A percentile compares a stretch with the other conserved stretches of the same genome.
These are phyloP conservation scores for Rhamphomyia laevipes DNA, from an alignment of 2,888 invertebrate genomes.

Conservation along the genomic window DNA sequence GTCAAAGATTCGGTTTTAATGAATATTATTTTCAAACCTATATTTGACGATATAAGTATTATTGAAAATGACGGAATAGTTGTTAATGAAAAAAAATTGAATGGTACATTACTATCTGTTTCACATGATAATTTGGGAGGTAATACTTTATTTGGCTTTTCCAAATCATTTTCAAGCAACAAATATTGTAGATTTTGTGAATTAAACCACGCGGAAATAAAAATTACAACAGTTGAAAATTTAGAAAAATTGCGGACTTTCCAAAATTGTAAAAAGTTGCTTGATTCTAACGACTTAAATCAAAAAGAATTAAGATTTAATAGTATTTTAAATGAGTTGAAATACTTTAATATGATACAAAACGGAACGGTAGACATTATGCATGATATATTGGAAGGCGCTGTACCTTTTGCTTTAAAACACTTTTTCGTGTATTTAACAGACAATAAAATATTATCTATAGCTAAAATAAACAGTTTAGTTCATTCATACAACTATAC, in stretches of 20 bases:
- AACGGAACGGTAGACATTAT: constrained; percentile 1
- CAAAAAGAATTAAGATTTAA: not conserved
- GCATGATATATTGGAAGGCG: constrained; percentile 6
- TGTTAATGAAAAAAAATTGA: not conserved
- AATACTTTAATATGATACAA: not conserved
- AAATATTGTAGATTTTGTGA: constrained; percentile 4
- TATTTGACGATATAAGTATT: not conserved
- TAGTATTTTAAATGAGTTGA: not conserved
- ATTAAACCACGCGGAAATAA: not conserved
- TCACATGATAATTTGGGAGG: constrained; percentile 3
- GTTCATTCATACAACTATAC: not conserved
- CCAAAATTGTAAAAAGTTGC: too few relatives aligned
- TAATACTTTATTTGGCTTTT: constrained; percentile 2
- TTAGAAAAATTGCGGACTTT: not conserved
- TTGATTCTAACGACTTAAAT: too few relatives aligned
- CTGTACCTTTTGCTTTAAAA: constrained; percentile 2
- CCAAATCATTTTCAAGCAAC: not conserved
- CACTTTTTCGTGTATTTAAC: not conserved
- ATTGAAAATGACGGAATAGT: not conserved
- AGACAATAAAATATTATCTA: not conserved
- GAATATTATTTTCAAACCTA: constrained; percentile 1
- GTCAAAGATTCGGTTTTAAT: not conserved
- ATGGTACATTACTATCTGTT: not conserved
- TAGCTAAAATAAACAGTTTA: not conserved
- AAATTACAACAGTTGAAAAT: not conserved